These are phyloP conservation scores for Anolis carolinensis DNA, from an alignment of 2,113 vertebrate genomes.

Conservation along the genomic window DNA sequence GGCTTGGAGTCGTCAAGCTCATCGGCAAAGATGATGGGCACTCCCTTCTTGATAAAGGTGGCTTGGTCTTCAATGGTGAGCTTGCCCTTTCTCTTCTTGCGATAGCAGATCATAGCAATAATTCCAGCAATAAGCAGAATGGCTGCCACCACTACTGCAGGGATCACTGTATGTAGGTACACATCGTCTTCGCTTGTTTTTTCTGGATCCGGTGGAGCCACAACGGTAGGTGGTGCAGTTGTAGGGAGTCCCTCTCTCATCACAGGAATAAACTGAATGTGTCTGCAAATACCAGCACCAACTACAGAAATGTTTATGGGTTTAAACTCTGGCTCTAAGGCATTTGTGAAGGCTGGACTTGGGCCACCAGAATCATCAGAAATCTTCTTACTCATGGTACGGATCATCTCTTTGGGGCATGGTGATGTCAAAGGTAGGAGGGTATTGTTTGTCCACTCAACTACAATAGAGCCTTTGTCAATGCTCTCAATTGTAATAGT, in stretches of 20 bases:
- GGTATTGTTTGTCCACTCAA: slow-evolving; percentile 95
- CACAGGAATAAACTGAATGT: slow-evolving; percentile 85
- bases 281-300: slow-evolving; percentile 86
- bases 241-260: slow-evolving; percentile 64
- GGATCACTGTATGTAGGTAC: slow-evolving; percentile 94
- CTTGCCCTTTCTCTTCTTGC: slow-evolving; percentile 95
- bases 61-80: slow-evolving; percentile 96
- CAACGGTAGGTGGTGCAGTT: slow-evolving; percentile 63
- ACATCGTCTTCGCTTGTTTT: slow-evolving; percentile 90
- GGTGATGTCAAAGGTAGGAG: slow-evolving; percentile 84
- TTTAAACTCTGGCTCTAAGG: slow-evolving; percentile 91
- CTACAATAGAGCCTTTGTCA: slow-evolving; percentile 86
- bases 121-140: slow-evolving; percentile 93
- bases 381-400: slow-evolving; percentile 83
- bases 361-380: slow-evolving; percentile 83
- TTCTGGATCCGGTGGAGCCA: slow-evolving; percentile 78
- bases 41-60: slow-evolving; percentile 97
- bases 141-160: slow-evolving; percentile 92
- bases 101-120: slow-evolving; percentile 96
- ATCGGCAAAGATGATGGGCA: slow-evolving; percentile 96
- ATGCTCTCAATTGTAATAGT: slow-evolving; percentile 89
- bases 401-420: slow-evolving; percentile 90
- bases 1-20: slow-evolving; percentile 97
- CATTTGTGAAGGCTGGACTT: slow-evolving; percentile 77
- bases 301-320: slow-evolving; percentile 83